A percentile compares a stretch with the other conserved stretches of the same genome.
Conservation (phyloP, 2,888 invertebrate genomes). For the Octonoba sinensis region DNA sequence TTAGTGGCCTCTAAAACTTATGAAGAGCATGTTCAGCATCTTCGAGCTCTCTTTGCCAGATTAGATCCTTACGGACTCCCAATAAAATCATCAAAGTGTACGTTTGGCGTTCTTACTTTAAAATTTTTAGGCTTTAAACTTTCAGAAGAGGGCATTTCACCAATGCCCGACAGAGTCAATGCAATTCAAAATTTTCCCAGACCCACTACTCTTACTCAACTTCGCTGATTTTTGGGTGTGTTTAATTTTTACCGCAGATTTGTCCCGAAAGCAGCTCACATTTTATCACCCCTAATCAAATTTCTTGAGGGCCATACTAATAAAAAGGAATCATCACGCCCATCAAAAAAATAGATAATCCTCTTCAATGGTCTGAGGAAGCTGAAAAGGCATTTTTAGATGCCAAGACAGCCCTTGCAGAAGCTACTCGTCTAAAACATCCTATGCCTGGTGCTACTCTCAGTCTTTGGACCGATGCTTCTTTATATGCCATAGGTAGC, state of each 20-base stretch:
- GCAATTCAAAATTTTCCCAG: slow-evolving; percentile 47
- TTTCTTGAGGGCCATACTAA: slow-evolving; percentile 25
- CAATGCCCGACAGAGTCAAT: slow-evolving; percentile 27
- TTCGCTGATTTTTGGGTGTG: slow-evolving; percentile 49
- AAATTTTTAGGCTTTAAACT: slow-evolving; percentile 44
- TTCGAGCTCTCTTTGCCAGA: slow-evolving; percentile 20
- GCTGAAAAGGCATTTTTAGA: slow-evolving; percentile 27
- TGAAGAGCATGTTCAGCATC: slow-evolving; percentile 34
- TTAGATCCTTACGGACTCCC: slow-evolving; percentile 27
- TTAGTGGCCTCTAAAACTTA: slow-evolving; percentile 15
- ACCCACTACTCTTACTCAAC: slow-evolving; percentile 35
- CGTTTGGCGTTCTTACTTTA: slow-evolving; percentile 22
- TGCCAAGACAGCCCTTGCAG: slow-evolving; percentile 17
- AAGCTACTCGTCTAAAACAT: no score
- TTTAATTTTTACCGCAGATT: no score
- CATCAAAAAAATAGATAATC: slow-evolving; percentile 1
- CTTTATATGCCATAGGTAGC: slow-evolving; percentile 3
- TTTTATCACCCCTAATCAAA: slow-evolving; percentile 25
- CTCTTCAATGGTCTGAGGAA: slow-evolving; percentile 18
- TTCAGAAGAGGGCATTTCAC: slow-evolving; percentile 20
- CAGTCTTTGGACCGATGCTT: slow-evolving; percentile 25
- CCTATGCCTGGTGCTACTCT: background rate
- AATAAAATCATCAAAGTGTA: slow-evolving; percentile 39
- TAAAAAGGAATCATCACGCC: slow-evolving; percentile 1
- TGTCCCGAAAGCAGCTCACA: slow-evolving; percentile 17